These are phyloP conservation scores for Galbula dea DNA, from an alignment of 2,113 vertebrate species.

Conservation along the genomic window DNA sequence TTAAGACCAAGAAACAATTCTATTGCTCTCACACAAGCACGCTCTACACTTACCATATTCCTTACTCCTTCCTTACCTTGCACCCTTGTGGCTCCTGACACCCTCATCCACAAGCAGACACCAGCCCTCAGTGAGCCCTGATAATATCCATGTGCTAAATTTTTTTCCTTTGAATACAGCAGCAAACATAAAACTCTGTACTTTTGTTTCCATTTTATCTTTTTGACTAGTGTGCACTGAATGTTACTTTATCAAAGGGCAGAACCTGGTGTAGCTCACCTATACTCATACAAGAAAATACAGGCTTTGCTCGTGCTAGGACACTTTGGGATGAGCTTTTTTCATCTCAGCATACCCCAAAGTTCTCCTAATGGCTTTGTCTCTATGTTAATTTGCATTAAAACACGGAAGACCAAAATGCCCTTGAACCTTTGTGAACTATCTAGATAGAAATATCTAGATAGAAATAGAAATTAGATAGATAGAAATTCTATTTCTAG, in stretches of 20 bases:
- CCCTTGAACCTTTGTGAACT: background rate
- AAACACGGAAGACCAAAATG: background rate
- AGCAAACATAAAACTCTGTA: background rate
- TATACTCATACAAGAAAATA: background rate
- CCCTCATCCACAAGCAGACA: fast-evolving
- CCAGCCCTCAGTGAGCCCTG: background rate
- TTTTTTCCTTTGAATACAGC: background rate
- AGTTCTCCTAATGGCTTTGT: background rate
- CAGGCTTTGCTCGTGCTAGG: background rate
- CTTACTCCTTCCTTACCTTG: background rate
- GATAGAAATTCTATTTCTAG: too few relatives aligned
- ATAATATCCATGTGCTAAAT: background rate
- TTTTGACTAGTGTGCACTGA: background rate
- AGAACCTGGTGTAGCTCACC: background rate
- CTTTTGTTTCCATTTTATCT: background rate
- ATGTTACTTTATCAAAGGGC: background rate
- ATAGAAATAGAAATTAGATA: too few relatives aligned
- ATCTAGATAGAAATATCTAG: too few relatives aligned
- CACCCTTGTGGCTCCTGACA: fast-evolving
- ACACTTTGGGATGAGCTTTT: background rate
- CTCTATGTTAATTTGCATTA: background rate
- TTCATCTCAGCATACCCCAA: background rate
- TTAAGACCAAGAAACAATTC: background rate
- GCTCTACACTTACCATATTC: background rate
- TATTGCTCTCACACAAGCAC: background rate